phyloP scores from a whole-genome alignment of 2,797 vertebrate genomes.

The Steatocranus sp. region DNA sequence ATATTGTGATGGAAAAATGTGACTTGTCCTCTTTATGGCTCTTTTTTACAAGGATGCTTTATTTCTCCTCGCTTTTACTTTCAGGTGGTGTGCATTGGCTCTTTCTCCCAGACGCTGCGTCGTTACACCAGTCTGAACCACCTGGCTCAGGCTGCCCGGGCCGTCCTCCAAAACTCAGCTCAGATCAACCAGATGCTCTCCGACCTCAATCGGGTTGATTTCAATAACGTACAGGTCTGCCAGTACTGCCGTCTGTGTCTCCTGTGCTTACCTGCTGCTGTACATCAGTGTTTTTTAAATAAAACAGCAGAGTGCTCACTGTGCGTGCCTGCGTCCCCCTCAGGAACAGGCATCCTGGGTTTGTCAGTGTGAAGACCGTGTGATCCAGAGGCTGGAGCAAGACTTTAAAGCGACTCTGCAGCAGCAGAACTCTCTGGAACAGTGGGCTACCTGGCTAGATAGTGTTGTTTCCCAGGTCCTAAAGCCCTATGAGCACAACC shows the following conservation, averaged over 20 bases:
- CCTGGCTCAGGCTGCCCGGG: conserved; percentile 88
- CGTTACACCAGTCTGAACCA: conserved; percentile 94
- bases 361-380: conserved; percentile 85
- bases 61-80: not conserved
- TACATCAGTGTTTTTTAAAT: not conserved
- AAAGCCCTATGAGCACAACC: conserved; percentile 84
- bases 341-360: conserved; percentile 94
- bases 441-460: conserved; percentile 91
- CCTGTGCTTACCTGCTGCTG: not conserved
- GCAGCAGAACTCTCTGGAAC: conserved; percentile 93
- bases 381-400: conserved; percentile 87
- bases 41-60: not conserved
- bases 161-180: conserved; percentile 89
- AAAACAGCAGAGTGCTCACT: not conserved
- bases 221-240: conserved; percentile 90
- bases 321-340: not conserved
- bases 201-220: conserved; percentile 92
- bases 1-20: not conserved
- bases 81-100: conserved; percentile 85
- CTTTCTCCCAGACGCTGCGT: conserved; percentile 90
- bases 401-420: conserved; percentile 92
- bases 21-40: not conserved
- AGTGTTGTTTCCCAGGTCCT: conserved; percentile 85
- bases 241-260: not conserved
- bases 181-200: conserved; percentile 96